Evolutionary conservation across 1,140 invertebrate species (phyloP), one percentile per base, ranked within the genome.

Genomic region (Brachionus paranguensis): DNA sequence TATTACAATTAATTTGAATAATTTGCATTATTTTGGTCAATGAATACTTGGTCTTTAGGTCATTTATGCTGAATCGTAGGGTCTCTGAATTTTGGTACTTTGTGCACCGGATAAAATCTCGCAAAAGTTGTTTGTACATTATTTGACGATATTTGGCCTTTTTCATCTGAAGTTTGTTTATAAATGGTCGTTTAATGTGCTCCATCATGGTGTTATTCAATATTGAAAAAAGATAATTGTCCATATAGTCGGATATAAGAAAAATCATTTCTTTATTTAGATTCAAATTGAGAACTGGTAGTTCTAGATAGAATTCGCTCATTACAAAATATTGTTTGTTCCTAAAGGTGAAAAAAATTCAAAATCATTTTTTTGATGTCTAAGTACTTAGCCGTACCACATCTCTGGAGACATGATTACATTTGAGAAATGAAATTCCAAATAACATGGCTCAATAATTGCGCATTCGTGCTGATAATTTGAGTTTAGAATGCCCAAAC

Each of bases 1-100:
- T 64, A 20, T 64, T 81, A 29, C 50, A 64, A 68, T 68, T 81
- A 5, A 81, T 24, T 64, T 81, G 53, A 68, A 81, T 43, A 6
- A 81, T 81, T 60, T 68, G 78, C 78, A 81, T 81, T 64, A 81
- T 81, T 81, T 81, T 81, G 53, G 78, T 81, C 4, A 60, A 17
- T 17, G 78, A 81, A 64, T 81, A 81, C 33, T 81, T 81, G 53
- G 27, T 5, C 27, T 81, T 81, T 10, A 81, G 12, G n/a, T 81
- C 64, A 29, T 81, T 81, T 24, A 47, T 64, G 33, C 64, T 64
- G 20, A 81, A 11, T 55, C 47, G 12, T 3, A 79, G n/a, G 24
- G 41, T 79, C 24, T 79, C 78, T 3, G 64, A 43, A 43, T 45
- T 45, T 33, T 60, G 20, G 20, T 68, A 47, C 17, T 81, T 81